Percentiles rank a stretch among this genome's conserved stretches.
phyloP scores from a whole-genome alignment of 2,113 vertebrate genomes.

The Meles meles region DNA sequence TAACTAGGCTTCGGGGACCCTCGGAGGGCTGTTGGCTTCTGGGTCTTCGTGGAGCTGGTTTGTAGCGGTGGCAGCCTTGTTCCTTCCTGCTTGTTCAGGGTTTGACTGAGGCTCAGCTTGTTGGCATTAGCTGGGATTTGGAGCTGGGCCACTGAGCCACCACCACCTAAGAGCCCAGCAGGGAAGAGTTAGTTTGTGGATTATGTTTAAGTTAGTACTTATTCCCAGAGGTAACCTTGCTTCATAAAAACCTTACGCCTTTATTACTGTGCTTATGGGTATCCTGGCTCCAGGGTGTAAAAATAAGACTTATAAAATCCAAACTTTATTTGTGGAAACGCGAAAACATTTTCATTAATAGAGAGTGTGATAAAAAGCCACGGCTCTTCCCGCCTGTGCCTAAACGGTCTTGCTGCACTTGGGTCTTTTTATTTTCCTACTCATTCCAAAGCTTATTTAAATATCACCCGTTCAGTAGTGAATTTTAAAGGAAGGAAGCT shows the following conservation, averaged over 20 bases:
- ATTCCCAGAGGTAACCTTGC: slow-evolving; percentile 63
- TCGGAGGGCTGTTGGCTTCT: not conserved
- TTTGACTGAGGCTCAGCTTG: not conserved
- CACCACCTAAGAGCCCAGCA: slow-evolving; percentile 24
- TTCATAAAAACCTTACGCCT: slow-evolving; percentile 64
- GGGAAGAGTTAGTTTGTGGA: slow-evolving; percentile 5
- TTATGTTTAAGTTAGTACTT: slow-evolving; percentile 51
- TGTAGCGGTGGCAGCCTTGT: not conserved
- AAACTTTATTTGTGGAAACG: slow-evolving; percentile 41
- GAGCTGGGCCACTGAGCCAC: not conserved
- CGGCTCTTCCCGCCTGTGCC: not conserved
- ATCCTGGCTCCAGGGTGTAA: slow-evolving; percentile 44
- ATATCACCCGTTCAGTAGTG: not conserved
- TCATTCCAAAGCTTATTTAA: not conserved
- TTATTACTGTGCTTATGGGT: slow-evolving; percentile 46
- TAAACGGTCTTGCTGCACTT: not conserved
- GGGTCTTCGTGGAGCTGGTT: not conserved
- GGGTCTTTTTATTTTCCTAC: slow-evolving; percentile 39
- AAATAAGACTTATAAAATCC: slow-evolving; percentile 57
- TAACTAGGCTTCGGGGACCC: not conserved
- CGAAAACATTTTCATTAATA: slow-evolving; percentile 54
- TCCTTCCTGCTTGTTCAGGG: not conserved
- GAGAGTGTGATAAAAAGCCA: slow-evolving; percentile 28
- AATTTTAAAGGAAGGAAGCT: slow-evolving; percentile 27
- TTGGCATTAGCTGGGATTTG: slow-evolving; percentile 31